A percentile compares a stretch with the other conserved stretches of the same genome.
Evolutionary conservation across 2,113 vertebrate genomes (phyloP).

Genomic region (Zosterops lateralis): DNA sequence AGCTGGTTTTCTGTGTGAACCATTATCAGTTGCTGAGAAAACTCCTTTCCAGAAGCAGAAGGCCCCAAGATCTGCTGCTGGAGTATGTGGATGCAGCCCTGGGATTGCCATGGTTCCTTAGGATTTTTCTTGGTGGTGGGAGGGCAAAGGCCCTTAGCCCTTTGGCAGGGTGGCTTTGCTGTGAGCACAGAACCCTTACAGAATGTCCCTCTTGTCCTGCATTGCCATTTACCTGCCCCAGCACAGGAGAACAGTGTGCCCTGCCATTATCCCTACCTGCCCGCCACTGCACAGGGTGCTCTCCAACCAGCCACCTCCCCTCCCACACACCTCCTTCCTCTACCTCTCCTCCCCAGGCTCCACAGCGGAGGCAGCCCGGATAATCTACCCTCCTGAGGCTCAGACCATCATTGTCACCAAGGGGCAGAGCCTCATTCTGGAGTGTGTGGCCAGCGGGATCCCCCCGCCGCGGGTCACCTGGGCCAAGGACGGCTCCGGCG

Average conservation of each 20-base stretch:
- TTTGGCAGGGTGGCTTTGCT: neutral
- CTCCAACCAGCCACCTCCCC: neutral
- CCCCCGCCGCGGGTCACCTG: constrained; percentile 90
- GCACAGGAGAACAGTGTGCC: neutral
- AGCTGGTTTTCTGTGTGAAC: neutral
- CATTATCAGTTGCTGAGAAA: neutral
- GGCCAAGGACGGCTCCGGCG: constrained; percentile 87
- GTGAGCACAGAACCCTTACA: neutral
- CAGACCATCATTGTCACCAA: constrained; percentile 95
- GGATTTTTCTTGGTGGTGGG: neutral
- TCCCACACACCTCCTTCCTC: neutral
- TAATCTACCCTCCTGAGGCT: constrained; percentile 90
- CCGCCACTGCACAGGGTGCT: neutral
- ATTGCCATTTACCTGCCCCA: neutral
- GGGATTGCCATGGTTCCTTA: neutral
- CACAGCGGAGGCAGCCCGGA: constrained; percentile 89
- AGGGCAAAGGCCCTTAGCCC: neutral
- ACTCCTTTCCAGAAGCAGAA: neutral
- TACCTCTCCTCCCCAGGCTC: constrained; percentile 76
- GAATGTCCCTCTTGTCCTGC: neutral
- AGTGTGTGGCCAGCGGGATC: constrained; percentile 94
- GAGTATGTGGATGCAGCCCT: neutral
- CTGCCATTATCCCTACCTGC: neutral
- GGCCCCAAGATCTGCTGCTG: neutral
- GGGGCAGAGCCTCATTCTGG: constrained; percentile 92